Evolutionary conservation across 2,797 vertebrate species (phyloP).

Genomic region (Toxotes lorentzi): DNA sequence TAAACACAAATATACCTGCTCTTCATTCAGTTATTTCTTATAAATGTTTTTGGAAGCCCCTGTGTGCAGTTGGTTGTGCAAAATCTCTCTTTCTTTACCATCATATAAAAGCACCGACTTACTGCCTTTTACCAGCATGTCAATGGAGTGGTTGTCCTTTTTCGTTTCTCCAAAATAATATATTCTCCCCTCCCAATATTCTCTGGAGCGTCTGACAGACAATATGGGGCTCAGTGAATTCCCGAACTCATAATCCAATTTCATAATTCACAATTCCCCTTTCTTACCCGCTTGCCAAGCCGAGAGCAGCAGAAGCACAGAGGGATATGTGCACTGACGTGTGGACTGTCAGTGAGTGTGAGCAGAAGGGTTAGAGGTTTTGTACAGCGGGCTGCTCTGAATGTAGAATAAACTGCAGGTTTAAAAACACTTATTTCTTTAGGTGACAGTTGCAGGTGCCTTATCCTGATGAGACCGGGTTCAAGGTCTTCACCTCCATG

Average conservation of each 20-base stretch:
- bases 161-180: constrained; percentile 47
- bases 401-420: constrained; percentile 38
- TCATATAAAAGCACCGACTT: constrained; percentile 34
- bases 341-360: constrained; percentile 65
- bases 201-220: constrained; percentile 67
- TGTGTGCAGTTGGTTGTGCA: constrained; percentile 18
- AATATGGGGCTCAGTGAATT: constrained; percentile 75
- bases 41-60: neutral
- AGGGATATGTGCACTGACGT: constrained; percentile 62
- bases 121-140: constrained; percentile 47
- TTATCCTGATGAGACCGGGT: constrained; percentile 32
- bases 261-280: constrained; percentile 72
- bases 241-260: constrained; percentile 77
- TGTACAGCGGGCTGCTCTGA: constrained; percentile 41
- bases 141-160: constrained; percentile 21
- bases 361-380: constrained; percentile 61
- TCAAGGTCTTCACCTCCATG: constrained; percentile 31
- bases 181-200: constrained; percentile 50
- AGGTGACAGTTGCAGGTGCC: constrained; percentile 32
- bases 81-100: constrained; percentile 17
- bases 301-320: constrained; percentile 56
- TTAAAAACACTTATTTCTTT: constrained; percentile 26
- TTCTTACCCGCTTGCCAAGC: constrained; percentile 63
- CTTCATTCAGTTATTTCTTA: constrained; percentile 15
- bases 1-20: constrained; percentile 19